A percentile compares a stretch with the other conserved stretches of the same genome.
These are phyloP conservation scores for Eubucco bourcierii DNA, from an alignment of 2,113 vertebrate genomes.

Conservation along the genomic window DNA sequence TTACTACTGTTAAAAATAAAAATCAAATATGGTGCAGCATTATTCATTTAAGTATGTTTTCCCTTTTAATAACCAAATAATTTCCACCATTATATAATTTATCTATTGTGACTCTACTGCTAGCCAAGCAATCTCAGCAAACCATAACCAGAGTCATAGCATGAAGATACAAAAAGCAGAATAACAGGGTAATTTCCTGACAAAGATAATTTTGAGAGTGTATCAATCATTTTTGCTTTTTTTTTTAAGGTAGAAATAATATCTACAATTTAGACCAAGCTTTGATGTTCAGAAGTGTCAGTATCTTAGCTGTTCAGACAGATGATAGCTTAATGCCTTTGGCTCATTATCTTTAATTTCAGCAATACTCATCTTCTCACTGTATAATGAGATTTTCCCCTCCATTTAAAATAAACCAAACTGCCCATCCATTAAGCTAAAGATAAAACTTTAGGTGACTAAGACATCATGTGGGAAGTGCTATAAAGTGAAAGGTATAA, in stretches of 20 bases:
- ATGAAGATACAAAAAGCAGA: background rate
- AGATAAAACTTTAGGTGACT: background rate
- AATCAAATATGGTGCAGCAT: background rate
- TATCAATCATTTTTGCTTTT: background rate
- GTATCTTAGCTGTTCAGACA: constrained; percentile 36
- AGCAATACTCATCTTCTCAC: constrained; percentile 7
- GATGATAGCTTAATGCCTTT: constrained; percentile 50
- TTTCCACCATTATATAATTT: background rate
- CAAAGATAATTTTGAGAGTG: background rate
- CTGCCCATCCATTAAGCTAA: background rate
- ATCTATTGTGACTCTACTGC: background rate
- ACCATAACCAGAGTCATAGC: background rate
- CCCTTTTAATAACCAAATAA: background rate
- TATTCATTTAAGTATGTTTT: background rate
- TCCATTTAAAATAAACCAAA: constrained; percentile 11
- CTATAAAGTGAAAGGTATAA: background rate
- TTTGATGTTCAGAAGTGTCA: constrained; percentile 52
- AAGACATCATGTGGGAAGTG: background rate
- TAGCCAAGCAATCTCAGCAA: background rate
- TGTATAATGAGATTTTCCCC: background rate
- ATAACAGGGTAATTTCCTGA: background rate
- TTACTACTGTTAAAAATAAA: background rate
- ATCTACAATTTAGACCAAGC: constrained; percentile 9
- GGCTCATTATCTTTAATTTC: constrained; percentile 49
- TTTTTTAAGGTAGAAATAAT: background rate